phyloP scores from a whole-genome alignment of 2,888 invertebrate genomes.

The Nemotelus nigrinus region DNA sequence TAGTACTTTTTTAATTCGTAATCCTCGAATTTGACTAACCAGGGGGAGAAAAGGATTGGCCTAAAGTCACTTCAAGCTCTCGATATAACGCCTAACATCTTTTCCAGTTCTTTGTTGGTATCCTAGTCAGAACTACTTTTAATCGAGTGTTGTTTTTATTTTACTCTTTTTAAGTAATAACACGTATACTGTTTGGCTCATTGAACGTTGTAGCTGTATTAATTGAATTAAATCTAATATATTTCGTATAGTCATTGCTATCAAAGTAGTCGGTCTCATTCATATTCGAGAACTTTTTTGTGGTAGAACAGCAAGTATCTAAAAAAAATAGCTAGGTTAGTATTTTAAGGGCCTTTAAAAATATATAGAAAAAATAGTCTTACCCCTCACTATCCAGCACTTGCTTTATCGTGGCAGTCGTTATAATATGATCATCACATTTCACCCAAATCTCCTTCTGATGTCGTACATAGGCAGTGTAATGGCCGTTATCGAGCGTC shows the following conservation, averaged over 20 bases:
- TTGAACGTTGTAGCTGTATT: not conserved
- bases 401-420: conserved; percentile 85
- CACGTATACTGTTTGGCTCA: conserved; percentile 9
- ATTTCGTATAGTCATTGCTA: no score
- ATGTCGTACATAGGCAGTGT: conserved; percentile 95
- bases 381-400: conserved; percentile 96
- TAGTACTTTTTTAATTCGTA: no score
- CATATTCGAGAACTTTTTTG: conserved; percentile 92
- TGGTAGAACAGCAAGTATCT: conserved; percentile 96
- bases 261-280: conserved; percentile 58
- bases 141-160: not conserved
- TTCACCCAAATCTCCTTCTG: conserved; percentile 94
- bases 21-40: no score
- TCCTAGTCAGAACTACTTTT: no score
- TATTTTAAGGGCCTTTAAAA: not conserved
- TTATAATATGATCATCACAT: conserved; percentile 96
- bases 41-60: no score
- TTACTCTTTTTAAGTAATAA: conserved; percentile 1
- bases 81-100: no score
- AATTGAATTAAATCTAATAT: no score
- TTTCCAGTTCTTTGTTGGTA: no score
- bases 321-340: conserved; percentile 59
- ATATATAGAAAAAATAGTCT: conserved; percentile 56
- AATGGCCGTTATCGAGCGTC: conserved; percentile 90
- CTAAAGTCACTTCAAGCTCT: no score